Base-by-base conservation (phyloP, 2,113 vertebrate species). In the Alligator mississippiensis region DNA sequence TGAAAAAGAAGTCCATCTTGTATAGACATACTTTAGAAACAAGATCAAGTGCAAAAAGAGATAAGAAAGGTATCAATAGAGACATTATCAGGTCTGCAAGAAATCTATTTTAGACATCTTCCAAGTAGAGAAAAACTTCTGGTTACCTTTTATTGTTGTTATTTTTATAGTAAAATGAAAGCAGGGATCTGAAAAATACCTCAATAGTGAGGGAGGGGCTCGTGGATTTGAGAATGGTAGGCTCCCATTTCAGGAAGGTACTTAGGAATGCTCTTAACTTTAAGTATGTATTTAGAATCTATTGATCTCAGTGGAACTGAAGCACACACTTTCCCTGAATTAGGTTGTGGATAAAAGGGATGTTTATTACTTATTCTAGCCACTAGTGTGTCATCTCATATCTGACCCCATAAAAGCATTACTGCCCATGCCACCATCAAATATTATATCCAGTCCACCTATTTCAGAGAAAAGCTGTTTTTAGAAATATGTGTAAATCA, bases 11-110 rank as follows among this genome's bases (percentile, higher is more conserved):
- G 16, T 80, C 58, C 62, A 80, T 82, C 14, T 88, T 80, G 6
- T 55, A n/a, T 54, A 83, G 77, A 34, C 77, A n/a, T 87, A 59
- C 87, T 96, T 95, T 95, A 82, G 70, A 91, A 93, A 12, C 57
- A 92, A 15, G 89, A 92, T 84, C 24, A 76, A 91, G 18, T 92
- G 28, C 60, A 93, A 83, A 84, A 82, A 59, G 70, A 79, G 66
- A 47, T 47, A 3, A 80, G 57, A 80, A 74, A 58, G 68, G 11
- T 47, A 28, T 70, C 38, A 66, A 13, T 47, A 16, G 64, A 18
- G 14, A 13, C 4, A 76, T 77, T 76, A 77, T 72, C n/a, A 64
- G 88, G 79, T 78, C 55, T 74, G 18, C 17, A 75, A 27, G 22
- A 47, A n/a, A 63, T 63, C 10, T 68, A 38, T 27, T 82, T 79